Evolutionary conservation across 2,797 vertebrate species (phyloP).

Genomic region (Artibeus jamaicensis): DNA sequence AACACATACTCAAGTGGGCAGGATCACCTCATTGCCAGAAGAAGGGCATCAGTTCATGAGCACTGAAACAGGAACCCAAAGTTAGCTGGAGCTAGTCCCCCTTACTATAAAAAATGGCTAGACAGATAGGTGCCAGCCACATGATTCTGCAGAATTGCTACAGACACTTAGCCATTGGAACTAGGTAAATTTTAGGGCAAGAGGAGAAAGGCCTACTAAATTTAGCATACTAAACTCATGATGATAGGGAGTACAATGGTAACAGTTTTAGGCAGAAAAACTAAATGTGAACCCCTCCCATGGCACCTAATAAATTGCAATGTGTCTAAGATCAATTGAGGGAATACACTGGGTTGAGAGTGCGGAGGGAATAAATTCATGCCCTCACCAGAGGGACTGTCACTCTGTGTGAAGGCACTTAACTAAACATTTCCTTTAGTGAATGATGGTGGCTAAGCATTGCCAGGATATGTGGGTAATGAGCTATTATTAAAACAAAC

Average conservation of each 20-base stretch:
- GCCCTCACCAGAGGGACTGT: not conserved
- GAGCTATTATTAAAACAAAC: not conserved
- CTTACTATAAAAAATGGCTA: not conserved
- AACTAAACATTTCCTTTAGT: conserved; percentile 2
- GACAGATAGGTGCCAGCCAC: not conserved
- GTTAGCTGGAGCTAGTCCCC: not conserved
- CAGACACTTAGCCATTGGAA: not conserved
- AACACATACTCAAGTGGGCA: not conserved
- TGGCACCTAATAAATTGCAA: not conserved
- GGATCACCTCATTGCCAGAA: not conserved
- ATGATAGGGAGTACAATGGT: not conserved
- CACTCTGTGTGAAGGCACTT: not conserved
- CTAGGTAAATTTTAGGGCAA: not conserved
- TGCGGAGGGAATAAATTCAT: not conserved
- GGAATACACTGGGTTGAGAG: not conserved
- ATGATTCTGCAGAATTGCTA: not conserved
- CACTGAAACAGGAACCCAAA: not conserved
- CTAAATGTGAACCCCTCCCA: not conserved
- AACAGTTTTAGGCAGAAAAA: not conserved
- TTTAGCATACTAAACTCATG: not conserved
- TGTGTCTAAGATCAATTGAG: not conserved
- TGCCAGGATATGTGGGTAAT: not conserved
- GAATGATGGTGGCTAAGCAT: not conserved
- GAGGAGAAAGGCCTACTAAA: not conserved
- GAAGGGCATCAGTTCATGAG: not conserved